Conservation (phyloP, 2,797 vertebrate genomes). For the Aviceda leuphotes region DNA sequence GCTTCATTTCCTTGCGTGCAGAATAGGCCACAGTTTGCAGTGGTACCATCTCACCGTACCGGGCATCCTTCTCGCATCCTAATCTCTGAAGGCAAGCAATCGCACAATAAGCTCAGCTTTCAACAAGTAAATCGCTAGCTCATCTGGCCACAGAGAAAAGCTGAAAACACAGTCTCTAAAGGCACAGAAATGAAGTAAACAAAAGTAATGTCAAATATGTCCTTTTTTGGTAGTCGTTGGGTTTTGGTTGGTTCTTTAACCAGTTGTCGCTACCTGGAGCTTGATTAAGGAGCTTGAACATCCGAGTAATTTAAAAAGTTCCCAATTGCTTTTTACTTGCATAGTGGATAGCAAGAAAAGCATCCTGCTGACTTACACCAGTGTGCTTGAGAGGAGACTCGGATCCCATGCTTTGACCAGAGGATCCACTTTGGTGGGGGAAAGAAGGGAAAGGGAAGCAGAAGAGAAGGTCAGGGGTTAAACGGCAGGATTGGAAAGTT, state of each 20-base stretch:
- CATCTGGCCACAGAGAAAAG: neutral
- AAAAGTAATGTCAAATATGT: fast-evolving
- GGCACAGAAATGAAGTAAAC: neutral
- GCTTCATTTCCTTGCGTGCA: neutral
- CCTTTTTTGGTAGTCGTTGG: too few species aligned
- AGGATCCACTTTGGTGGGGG: neutral
- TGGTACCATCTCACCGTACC: fast-evolving
- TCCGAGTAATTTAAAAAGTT: neutral
- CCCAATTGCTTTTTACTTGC: neutral
- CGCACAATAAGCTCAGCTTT: neutral
- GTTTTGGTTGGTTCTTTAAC: neutral
- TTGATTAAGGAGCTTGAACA: neutral
- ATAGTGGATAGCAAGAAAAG: neutral
- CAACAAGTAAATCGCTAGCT: neutral
- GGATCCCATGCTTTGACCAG: neutral
- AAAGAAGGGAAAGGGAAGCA: neutral
- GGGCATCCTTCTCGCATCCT: neutral
- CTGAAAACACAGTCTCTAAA: neutral
- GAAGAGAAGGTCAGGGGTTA: conserved; percentile 28
- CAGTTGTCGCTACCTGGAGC: neutral
- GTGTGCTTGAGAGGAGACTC: fast-evolving
- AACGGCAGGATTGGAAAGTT: neutral
- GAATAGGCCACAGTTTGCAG: neutral
- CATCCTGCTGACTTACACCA: neutral
- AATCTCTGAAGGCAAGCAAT: neutral